Evolutionary conservation across 2,113 vertebrate genomes (phyloP).

Genomic region (Dipodomys stephensi): DNA sequence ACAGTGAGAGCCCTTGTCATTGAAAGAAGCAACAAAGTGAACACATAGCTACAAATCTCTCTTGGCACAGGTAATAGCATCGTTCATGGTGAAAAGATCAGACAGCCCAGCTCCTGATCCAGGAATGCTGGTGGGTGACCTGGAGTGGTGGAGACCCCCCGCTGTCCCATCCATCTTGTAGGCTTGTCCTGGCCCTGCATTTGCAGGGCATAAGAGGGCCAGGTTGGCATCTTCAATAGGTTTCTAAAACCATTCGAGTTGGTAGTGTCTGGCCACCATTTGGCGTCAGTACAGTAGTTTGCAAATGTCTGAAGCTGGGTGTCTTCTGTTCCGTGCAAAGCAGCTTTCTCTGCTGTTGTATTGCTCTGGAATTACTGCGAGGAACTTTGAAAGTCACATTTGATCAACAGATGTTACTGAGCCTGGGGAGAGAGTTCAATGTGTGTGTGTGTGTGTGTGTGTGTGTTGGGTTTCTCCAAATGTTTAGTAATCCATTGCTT

Average conservation of each 20-base stretch:
- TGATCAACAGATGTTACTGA: slow-evolving; percentile 65
- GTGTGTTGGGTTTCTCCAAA: background rate
- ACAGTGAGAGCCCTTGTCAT: background rate
- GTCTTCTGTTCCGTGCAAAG: background rate
- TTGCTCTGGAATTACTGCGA: slow-evolving; percentile 16
- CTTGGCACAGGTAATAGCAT: background rate
- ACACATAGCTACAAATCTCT: background rate
- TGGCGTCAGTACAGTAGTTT: slow-evolving; percentile 50
- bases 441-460: background rate
- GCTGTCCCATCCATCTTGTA: background rate
- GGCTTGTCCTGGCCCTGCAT: background rate
- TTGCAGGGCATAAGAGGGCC: background rate
- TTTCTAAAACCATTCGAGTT: slow-evolving; percentile 33
- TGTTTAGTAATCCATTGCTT: no score
- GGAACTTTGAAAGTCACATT: slow-evolving; percentile 44
- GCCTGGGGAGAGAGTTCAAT: slow-evolving; percentile 26
- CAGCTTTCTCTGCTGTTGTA: background rate
- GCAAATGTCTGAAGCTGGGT: slow-evolving; percentile 10
- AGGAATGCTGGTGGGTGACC: background rate
- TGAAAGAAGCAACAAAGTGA: background rate
- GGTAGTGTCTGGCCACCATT: background rate
- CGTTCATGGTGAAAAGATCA: background rate
- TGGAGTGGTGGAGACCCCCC: background rate
- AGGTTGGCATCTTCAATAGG: background rate
- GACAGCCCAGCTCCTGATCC: background rate